A percentile compares a stretch with the other conserved stretches of the same genome.
These are phyloP conservation scores for Netelia inedita DNA, from an alignment of 2,888 invertebrate species.

Conservation along the genomic window DNA sequence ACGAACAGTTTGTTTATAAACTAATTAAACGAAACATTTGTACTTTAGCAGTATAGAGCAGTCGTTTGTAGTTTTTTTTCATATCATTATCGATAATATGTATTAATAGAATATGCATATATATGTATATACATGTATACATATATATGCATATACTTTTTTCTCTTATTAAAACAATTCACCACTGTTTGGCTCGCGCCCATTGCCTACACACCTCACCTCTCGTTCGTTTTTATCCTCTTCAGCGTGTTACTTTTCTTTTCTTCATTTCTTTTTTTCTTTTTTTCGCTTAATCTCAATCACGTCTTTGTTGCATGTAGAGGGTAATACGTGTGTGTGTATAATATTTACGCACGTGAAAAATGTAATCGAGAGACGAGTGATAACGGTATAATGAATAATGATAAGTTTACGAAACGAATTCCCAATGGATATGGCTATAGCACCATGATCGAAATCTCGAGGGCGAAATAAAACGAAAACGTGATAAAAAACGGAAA, in stretches of 20 bases:
- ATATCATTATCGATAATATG: conserved; percentile 74
- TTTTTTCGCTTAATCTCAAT: conserved; percentile 57
- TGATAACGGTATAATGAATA: conserved; percentile 46
- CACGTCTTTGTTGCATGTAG: conserved; percentile 59
- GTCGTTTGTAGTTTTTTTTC: conserved; percentile 82
- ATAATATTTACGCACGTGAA: conserved; percentile 68
- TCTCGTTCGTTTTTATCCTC: conserved; percentile 55
- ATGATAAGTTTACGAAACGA: conserved; percentile 66
- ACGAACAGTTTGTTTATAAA: conserved; percentile 78
- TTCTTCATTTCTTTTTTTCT: conserved; percentile 3
- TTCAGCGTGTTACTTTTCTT: conserved; percentile 65
- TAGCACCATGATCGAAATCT: conserved; percentile 79
- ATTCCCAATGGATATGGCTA: conserved; percentile 74
- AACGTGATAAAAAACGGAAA: conserved; percentile 55
- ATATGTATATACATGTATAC: conserved; percentile 66
- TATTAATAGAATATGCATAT: conserved; percentile 75
- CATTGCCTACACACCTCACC: conserved; percentile 53
- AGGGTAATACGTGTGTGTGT: conserved; percentile 59
- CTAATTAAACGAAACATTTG: conserved; percentile 85
- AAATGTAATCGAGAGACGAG: conserved; percentile 49
- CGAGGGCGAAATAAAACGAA: conserved; percentile 68
- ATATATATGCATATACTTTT: conserved; percentile 58
- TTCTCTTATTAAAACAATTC: conserved; percentile 74
- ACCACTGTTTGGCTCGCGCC: conserved; percentile 74
- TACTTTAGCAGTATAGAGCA: conserved; percentile 85